Conservation (phyloP, 2,797 vertebrate species). For the Pseudomugil gertrudae region DNA sequence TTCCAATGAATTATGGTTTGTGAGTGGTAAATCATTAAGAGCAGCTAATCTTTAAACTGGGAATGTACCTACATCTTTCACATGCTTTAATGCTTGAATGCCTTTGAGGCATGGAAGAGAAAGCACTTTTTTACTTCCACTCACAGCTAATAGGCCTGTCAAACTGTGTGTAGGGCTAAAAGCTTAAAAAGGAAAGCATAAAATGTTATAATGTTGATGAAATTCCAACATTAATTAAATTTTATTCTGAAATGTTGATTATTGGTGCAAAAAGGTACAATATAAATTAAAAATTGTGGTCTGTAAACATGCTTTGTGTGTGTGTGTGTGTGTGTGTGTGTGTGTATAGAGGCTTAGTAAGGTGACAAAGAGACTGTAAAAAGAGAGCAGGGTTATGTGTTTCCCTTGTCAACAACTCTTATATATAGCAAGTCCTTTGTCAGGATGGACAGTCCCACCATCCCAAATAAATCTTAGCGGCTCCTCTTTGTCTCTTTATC, state of each 20-base stretch:
- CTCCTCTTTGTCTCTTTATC: conserved; percentile 10
- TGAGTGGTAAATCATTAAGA: conserved; percentile 24
- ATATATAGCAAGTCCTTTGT: conserved; percentile 57
- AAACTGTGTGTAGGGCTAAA: conserved; percentile 62
- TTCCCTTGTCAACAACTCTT: conserved; percentile 54
- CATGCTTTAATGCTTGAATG: conserved; percentile 39
- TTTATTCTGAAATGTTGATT: conserved; percentile 13
- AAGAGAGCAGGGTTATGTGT: conserved; percentile 32
- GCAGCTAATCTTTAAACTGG: conserved; percentile 22
- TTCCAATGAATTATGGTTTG: neutral
- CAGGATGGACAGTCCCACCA: conserved; percentile 36
- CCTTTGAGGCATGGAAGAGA: conserved; percentile 34
- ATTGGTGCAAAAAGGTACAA: neutral
- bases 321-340: conserved; percentile 29
- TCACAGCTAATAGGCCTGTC: conserved; percentile 56
- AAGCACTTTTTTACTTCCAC: conserved; percentile 34
- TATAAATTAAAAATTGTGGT: conserved; percentile 6
- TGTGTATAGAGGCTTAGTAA: neutral
- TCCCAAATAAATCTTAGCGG: conserved; percentile 46
- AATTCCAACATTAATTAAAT: conserved; percentile 33
- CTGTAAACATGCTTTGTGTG: conserved; percentile 33
- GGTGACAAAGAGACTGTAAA: conserved; percentile 34
- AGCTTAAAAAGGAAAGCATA: conserved; percentile 5
- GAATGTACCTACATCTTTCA: conserved; percentile 8
- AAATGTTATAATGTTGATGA: conserved; percentile 18